Evolutionary conservation across 2,113 vertebrate genomes (phyloP), one percentile per base, ranked within the genome.

Genomic region (Pelusios castaneus): DNA sequence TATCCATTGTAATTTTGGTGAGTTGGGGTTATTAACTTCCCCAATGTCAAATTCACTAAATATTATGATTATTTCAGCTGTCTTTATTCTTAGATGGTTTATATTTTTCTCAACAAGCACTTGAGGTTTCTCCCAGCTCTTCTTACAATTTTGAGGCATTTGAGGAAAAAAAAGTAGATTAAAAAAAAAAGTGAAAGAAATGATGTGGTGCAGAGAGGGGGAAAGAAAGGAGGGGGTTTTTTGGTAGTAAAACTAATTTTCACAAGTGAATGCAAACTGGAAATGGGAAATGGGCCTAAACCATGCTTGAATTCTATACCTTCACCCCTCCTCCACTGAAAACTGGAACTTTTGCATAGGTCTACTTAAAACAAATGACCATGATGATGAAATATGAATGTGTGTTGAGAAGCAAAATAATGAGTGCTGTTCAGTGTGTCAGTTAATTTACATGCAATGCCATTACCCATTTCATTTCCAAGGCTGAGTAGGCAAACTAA

Each of bases 401-500:
- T 19, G 80, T n/a, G 41, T 80, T 17, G 84, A 80, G 21, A 3
- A 45, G 77, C 55, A 22, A 21, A 9, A 12, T 47, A 67, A 31
- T 79, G 38, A 45, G 2, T 21, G 34, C 63, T 9, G 10, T 70
- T 70, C n/a, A 38, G n/a, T 70, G n/a, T n/a, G n/a, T 70, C n/a
- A n/a, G n/a, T n/a, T 22, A 38, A 38, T 70, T 54, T 24, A 8
- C 27, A 3, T 1, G 24, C 56, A 8, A 2, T 60, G 22, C 87
- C 6, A 3, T 88, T 91, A 87, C 54, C 82, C 9, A 4, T 88
- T 92, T 89, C 67, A 79, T 58, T 85, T 83, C 82, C 45, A 67
- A 60, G 84, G 10, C 55, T 8, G 47, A 45, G 41, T 1, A 1
- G 47, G 9, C 49, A 16, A 22, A 16, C 45, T 24, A 43, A 1